Evolutionary conservation across 2,888 invertebrate species (phyloP), one percentile per base, ranked within the genome.

Genomic region (Oxytorus armatus): DNA sequence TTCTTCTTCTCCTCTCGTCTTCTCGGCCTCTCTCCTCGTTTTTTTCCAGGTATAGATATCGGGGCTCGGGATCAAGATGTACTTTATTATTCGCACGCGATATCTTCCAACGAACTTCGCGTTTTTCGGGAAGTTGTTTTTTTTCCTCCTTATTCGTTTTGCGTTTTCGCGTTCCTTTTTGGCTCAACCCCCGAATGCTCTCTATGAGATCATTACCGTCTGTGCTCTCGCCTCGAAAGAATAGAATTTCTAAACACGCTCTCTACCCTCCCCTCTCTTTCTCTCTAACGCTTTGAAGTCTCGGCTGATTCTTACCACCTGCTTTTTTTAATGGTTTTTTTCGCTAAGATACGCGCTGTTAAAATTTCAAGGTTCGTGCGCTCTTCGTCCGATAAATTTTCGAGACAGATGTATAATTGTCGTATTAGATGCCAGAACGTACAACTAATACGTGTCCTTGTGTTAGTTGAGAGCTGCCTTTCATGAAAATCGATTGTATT

Each of bases 1-100:
- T 57, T 49, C 29, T 55, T 70, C 36, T 49, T 49, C 36, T 36
- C 1, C 5, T 49, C n/a, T 42, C 42, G 8, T 49, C 63, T 51
- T 49, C 25, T 47, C n/a, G 18, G 36, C 25, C 44, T 25, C n/a
- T n/a, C 18, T 36, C 70, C 42, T 47, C 29, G 49, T 10, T 49
- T 7, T 42, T 10, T 49, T 7, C 33, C 69, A 16, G 33, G 57
- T 53, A 69, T 49, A 49, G 39, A 69, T 70, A 75, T 79, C 75
- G 70, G 16, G 44, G 21, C 3, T 49, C 39, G 51, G 49, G 49
- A 79, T 79, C 75, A 53, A 61, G 59, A 66, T 36, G 65, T 44
- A 79, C 65, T 75, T 75, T 39, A 79, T 75, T 74, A 79, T 75
- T 74, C 57, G 44, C 79, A 79, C 79, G 79, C 79, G 75, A 79